These are phyloP conservation scores for Eupithecia exiguata DNA, from an alignment of 2,888 invertebrate species.

Conservation along the genomic window DNA sequence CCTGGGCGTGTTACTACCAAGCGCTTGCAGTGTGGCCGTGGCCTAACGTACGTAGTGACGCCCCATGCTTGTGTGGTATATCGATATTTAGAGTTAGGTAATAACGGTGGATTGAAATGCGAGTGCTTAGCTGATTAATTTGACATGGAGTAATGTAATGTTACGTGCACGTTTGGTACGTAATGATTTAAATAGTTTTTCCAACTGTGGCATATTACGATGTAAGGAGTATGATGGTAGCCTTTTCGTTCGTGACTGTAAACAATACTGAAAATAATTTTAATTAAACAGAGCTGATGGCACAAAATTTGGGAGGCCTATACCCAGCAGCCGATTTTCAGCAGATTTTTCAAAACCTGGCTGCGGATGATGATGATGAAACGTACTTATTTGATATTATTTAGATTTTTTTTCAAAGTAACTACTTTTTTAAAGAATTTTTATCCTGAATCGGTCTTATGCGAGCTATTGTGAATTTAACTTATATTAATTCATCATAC, in stretches of 20 bases:
- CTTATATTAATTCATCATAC: neutral
- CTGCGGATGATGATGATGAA: no score
- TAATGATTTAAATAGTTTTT: no score
- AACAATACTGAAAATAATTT: neutral
- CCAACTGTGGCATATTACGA: neutral
- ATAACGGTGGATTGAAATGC: slow-evolving; percentile 23
- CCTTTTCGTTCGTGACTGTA: neutral
- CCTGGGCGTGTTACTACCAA: neutral
- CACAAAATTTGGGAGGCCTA: no score
- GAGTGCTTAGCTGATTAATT: neutral
- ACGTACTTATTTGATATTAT: no score
- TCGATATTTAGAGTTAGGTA: slow-evolving; percentile 33
- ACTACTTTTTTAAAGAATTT: no score
- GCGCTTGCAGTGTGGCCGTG: neutral
- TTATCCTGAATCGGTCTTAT: no score
- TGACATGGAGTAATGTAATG: neutral
- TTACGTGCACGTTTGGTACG: no score
- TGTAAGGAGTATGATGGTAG: neutral
- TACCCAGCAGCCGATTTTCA: no score
- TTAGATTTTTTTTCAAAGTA: no score
- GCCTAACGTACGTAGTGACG: slow-evolving; percentile 21
- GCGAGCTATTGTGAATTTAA: no score
- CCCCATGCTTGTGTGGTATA: slow-evolving; percentile 55
- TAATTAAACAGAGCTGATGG: neutral
- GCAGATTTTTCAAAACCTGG: no score